phyloP scores from a whole-genome alignment of 2,113 vertebrate species.

The Ondatra zibethicus region DNA sequence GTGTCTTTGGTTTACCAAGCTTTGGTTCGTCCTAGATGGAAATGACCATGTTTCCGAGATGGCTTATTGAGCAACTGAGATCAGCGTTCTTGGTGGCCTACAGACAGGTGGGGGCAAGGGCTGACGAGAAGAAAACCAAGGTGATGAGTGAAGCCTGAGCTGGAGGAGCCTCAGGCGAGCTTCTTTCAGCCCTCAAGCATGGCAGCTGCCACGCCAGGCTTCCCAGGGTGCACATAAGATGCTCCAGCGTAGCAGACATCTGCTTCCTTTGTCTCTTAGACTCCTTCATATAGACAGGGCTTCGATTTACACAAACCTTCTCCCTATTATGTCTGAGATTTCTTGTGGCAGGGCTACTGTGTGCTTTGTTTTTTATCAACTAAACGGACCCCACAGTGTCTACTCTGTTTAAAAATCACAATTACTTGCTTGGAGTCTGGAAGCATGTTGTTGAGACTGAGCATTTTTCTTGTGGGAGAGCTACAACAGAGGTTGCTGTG shows the following conservation, averaged over 20 bases:
- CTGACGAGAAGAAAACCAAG: constrained; percentile 54
- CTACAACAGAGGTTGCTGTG: neutral
- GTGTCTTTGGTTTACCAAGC: constrained; percentile 71
- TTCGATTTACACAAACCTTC: neutral
- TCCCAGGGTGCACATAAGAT: neutral
- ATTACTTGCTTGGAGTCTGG: neutral
- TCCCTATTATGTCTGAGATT: neutral
- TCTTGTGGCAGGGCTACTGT: neutral
- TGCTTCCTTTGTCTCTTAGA: neutral
- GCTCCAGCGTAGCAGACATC: neutral
- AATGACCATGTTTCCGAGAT: constrained; percentile 25
- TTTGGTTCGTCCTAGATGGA: constrained; percentile 57
- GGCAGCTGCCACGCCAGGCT: neutral
- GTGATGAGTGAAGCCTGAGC: neutral
- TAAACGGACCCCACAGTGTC: neutral
- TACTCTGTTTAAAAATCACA: neutral
- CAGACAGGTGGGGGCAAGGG: constrained; percentile 64
- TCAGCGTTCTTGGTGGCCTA: constrained; percentile 67
- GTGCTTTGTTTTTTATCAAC: neutral
- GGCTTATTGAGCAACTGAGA: constrained; percentile 24
- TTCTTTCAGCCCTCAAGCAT: neutral
- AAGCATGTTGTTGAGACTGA: neutral
- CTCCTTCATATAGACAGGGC: neutral
- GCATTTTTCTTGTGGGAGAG: neutral
- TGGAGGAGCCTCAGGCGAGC: neutral